Evolutionary conservation across 1,140 invertebrate species (phyloP), one percentile per base, ranked within the genome.

Genomic region (Sycobia sp.): DNA sequence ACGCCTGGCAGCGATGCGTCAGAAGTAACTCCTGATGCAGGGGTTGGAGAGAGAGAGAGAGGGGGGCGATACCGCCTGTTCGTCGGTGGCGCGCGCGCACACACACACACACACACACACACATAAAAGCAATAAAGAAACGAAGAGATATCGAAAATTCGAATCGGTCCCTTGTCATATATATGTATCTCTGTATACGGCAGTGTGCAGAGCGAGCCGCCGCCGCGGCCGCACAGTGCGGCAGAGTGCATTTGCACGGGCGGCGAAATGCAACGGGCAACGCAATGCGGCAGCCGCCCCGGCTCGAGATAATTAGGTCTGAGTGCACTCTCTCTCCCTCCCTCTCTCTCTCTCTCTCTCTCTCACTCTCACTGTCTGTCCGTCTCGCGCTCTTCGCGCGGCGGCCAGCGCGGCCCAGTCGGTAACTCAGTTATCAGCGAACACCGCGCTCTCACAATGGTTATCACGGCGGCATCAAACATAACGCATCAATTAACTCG

Each of bases 401-500:
- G n/a, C n/a, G n/a, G n/a, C n/a, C 29, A 11, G 29, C 5, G 29
- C 5, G 5, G 29, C 76, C 79, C 79, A 82, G 80, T 82, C 79
- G 74, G 79, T 82, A 82, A 82, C 78, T 82, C 78, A 80, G 78
- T 82, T 82, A 82, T 82, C 80, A 82, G 79, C 78, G 79, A 79
- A 81, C 79, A 81, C 70, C 64, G 55, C 50, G 32, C 32, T 9
- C 75, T 73, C 71, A 80, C 79, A 80, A 81, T 81, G 77, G 78
- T 79, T 82, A 82, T 82, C 80, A 77, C 73, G 76, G 75, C 80
- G 78, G 80, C 80, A 82, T 82, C 79, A 82, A 82, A 82, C 80
- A 82, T 81, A 82, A 82, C 80, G 80, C 78, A 82, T 81, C 80
- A 82, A 82, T 81, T 81, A 82, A 82, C 79, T 76, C 77, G 80